Percentiles rank a stretch among this genome's conserved stretches.
phyloP scores from a whole-genome alignment of 1,140 invertebrate species.

The Cydia strobilella region DNA sequence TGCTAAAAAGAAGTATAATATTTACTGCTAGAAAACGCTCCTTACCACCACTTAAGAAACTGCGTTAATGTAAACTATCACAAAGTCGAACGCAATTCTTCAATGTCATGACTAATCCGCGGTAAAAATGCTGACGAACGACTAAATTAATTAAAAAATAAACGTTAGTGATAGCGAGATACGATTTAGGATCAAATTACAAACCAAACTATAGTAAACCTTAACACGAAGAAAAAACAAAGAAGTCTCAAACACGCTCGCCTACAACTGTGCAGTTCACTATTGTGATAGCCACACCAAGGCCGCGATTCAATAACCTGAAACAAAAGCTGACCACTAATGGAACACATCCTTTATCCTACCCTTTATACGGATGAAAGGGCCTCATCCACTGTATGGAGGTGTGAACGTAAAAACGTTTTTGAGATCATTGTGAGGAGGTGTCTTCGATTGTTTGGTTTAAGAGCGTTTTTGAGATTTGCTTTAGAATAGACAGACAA shows the following conservation, averaged over 20 bases:
- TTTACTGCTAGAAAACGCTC: no score
- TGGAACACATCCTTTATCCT: conserved; percentile 1
- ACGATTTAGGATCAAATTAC: background rate
- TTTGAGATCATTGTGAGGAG: conserved; percentile 15
- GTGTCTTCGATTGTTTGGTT: background rate
- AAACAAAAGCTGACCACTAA: conserved; percentile 14
- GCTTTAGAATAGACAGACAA: background rate
- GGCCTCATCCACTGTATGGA: background rate
- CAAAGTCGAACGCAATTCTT: no score
- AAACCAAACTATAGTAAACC: background rate
- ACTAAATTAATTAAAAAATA: background rate
- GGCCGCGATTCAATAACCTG: conserved; percentile 17
- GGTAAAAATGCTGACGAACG: no score
- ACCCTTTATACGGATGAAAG: conserved; percentile 1
- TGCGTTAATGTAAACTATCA: no score
- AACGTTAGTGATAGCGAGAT: background rate
- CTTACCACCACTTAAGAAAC: no score
- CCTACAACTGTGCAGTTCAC: background rate
- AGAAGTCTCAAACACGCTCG: background rate
- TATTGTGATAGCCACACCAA: conserved; percentile 1
- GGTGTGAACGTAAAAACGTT: background rate
- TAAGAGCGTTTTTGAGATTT: background rate
- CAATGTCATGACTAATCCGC: no score
- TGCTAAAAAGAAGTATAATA: no score
- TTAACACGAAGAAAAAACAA: background rate